These are phyloP conservation scores for Steinernema khuongi DNA, from an alignment of 1,140 invertebrate species.

Conservation along the genomic window DNA sequence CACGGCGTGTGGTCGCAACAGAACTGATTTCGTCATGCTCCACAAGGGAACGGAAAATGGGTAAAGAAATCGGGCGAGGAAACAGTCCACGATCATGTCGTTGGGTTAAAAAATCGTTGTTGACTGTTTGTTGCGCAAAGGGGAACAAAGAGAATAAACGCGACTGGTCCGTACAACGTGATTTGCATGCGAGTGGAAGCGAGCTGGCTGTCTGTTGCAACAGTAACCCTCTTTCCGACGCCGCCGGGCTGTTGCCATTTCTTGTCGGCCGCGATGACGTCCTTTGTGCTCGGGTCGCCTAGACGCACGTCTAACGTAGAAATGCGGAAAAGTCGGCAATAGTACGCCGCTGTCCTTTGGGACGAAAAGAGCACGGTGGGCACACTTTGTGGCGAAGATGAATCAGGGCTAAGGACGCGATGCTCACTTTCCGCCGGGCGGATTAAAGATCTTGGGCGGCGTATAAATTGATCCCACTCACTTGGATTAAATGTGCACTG, in stretches of 20 bases:
- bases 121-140: neutral
- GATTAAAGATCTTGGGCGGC: neutral
- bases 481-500: neutral
- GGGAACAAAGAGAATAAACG: conserved; percentile 2
- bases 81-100: neutral
- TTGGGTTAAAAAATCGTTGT: conserved; percentile 5
- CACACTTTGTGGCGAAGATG: neutral
- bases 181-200: no score
- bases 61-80: neutral
- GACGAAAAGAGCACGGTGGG: neutral
- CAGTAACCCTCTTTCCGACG: neutral
- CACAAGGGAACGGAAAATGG: neutral
- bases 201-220: neutral
- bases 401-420: neutral
- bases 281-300: neutral
- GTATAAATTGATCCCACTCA: neutral
- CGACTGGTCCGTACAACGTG: neutral
- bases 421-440: neutral
- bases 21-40: neutral
- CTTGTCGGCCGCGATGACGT: neutral
- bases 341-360: neutral
- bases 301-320: no score
- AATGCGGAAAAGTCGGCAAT: no score
- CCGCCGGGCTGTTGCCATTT: neutral
- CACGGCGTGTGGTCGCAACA: neutral